phyloP scores from a whole-genome alignment of 2,113 vertebrate species.

The Tichodroma muraria region DNA sequence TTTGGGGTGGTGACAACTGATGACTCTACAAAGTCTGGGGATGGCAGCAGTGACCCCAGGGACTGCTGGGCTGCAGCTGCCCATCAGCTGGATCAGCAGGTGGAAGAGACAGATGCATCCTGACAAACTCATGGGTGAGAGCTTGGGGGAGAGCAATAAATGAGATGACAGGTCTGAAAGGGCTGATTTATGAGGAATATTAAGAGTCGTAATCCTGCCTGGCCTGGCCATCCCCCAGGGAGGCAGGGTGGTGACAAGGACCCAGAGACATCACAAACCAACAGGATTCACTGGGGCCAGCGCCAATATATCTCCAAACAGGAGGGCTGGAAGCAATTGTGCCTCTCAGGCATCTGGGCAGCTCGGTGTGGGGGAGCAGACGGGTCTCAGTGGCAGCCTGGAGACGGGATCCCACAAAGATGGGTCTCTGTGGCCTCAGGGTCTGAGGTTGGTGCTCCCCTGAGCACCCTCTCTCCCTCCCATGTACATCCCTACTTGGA shows the following conservation, averaged over 20 bases:
- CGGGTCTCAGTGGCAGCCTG: neutral
- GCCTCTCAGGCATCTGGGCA: neutral
- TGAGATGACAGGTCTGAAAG: constrained; percentile 20
- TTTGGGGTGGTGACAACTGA: accelerated
- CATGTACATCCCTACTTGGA: neutral
- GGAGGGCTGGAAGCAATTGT: neutral
- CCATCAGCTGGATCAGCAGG: constrained; percentile 25
- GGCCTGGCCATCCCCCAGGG: neutral
- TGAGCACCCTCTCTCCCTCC: neutral
- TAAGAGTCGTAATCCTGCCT: constrained; percentile 21
- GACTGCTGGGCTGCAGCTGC: neutral
- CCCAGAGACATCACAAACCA: neutral
- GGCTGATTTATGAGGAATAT: constrained; percentile 42
- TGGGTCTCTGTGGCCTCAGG: neutral
- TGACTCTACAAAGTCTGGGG: neutral
- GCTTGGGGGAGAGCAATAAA: constrained; percentile 21
- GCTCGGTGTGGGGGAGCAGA: neutral
- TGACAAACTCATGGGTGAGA: neutral
- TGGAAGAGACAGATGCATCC: neutral
- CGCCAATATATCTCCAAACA: neutral
- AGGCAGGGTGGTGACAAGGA: neutral
- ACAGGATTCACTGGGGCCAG: neutral
- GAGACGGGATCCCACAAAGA: neutral
- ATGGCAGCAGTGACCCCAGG: accelerated
- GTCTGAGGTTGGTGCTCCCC: neutral